Conservation (phyloP, 2,113 vertebrate species). For the Anser cygnoides region DNA sequence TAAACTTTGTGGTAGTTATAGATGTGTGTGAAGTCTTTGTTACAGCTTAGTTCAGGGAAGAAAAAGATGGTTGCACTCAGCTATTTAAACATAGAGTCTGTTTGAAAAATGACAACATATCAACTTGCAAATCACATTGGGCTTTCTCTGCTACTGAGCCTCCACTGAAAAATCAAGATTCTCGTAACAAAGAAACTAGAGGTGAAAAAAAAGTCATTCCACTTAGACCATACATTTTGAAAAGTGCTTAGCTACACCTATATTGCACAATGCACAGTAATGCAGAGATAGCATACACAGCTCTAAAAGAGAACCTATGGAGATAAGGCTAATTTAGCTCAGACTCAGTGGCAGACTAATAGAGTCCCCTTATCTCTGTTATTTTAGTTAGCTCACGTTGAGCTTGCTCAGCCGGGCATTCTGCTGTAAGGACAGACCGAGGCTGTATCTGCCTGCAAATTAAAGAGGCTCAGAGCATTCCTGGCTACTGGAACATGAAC, state of each 20-base stretch:
- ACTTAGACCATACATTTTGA: not conserved
- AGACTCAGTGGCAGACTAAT: constrained; percentile 25
- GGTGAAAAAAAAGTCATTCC: not conserved
- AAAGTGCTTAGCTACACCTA: not conserved
- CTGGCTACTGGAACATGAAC: not conserved
- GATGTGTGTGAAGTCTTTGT: not conserved
- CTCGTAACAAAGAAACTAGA: constrained; percentile 4
- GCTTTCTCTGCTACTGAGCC: not conserved
- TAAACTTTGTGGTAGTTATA: not conserved
- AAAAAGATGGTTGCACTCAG: not conserved
- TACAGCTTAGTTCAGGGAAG: not conserved
- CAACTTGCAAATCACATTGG: not conserved
- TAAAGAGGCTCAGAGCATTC: not conserved
- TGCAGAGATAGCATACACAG: not conserved
- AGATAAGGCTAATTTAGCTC: constrained; percentile 30
- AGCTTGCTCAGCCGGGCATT: constrained; percentile 25
- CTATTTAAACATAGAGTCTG: not conserved
- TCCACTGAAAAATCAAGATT: not conserved
- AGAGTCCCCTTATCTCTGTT: constrained; percentile 30
- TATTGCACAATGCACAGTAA: not conserved
- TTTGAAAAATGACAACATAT: not conserved
- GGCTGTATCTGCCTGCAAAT: not conserved
- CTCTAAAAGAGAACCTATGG: not conserved
- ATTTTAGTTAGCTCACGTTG: constrained; percentile 32
- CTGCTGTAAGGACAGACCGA: not conserved